Percentiles rank a stretch among this genome's conserved stretches.
phyloP scores from a whole-genome alignment of 2,113 vertebrate genomes.

The Mesoclemmys tuberculata region DNA sequence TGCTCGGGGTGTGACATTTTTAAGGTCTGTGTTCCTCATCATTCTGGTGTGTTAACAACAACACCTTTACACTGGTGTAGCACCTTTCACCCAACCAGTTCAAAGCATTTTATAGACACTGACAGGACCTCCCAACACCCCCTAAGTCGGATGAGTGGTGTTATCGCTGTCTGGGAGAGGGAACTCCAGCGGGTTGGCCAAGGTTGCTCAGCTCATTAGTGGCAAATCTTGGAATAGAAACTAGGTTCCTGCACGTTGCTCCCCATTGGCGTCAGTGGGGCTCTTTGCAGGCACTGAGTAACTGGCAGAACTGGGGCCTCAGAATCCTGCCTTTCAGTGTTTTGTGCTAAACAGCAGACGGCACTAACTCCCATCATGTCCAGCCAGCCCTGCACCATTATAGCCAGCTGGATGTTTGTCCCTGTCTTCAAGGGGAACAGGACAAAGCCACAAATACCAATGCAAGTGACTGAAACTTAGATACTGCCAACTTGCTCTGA shows the following conservation, averaged over 20 bases:
- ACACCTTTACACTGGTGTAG: background rate
- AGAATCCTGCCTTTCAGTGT: background rate
- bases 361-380: background rate
- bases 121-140: background rate
- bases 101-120: background rate
- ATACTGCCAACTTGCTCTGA: background rate
- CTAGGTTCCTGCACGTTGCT: background rate
- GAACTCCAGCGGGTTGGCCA: background rate
- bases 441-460: background rate
- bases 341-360: background rate
- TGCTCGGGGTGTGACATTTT: background rate
- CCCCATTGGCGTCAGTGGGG: background rate
- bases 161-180: background rate
- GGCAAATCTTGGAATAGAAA: background rate
- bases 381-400: background rate
- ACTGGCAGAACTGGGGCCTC: background rate
- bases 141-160: background rate
- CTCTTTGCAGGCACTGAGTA: background rate
- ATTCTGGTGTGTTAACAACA: background rate
- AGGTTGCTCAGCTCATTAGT: background rate
- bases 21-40: background rate
- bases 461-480: background rate
- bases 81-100: background rate
- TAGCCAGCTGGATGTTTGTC: background rate
- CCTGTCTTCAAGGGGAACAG: background rate